Conservation (phyloP, 2,113 vertebrate species). For the Brachypodius melanocephalos region DNA sequence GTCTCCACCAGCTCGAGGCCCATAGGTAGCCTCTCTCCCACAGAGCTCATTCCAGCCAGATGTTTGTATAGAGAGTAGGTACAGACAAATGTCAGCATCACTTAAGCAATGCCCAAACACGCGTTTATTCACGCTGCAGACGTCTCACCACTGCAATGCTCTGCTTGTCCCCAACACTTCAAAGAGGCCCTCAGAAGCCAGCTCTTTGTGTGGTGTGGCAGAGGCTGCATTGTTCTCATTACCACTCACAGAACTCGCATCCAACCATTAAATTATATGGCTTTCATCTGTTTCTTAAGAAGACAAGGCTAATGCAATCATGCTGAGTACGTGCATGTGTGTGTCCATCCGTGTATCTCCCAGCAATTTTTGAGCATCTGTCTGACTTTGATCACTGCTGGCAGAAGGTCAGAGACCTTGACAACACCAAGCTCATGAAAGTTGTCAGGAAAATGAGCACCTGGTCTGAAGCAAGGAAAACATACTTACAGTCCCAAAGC, state of each 20-base stretch:
- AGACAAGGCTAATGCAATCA: slow-evolving; percentile 4
- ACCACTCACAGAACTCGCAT: background rate
- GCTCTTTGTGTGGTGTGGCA: slow-evolving; percentile 28
- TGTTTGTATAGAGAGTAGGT: background rate
- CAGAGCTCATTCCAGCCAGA: background rate
- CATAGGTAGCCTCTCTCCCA: background rate
- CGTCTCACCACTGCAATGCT: background rate
- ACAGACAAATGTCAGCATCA: background rate
- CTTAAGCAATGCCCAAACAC: background rate
- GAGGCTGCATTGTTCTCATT: slow-evolving; percentile 35
- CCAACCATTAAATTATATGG: slow-evolving; percentile 31
- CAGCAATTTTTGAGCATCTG: background rate
- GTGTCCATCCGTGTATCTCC: slow-evolving; percentile 4
- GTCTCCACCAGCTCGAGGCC: background rate
- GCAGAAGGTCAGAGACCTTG: slow-evolving; percentile 14
- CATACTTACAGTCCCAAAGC: background rate
- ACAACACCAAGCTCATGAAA: background rate
- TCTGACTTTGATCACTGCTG: background rate
- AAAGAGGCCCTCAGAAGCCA: slow-evolving; percentile 26
- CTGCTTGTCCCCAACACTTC: background rate
- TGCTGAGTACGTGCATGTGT: background rate
- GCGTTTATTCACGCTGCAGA: background rate
- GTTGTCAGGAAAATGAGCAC: background rate
- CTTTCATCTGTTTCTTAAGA: slow-evolving; percentile 47
- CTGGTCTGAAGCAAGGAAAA: background rate